Evolutionary conservation across 2,113 vertebrate species (phyloP), one percentile per base, ranked within the genome.

Genomic region (Zapus hudsonius): DNA sequence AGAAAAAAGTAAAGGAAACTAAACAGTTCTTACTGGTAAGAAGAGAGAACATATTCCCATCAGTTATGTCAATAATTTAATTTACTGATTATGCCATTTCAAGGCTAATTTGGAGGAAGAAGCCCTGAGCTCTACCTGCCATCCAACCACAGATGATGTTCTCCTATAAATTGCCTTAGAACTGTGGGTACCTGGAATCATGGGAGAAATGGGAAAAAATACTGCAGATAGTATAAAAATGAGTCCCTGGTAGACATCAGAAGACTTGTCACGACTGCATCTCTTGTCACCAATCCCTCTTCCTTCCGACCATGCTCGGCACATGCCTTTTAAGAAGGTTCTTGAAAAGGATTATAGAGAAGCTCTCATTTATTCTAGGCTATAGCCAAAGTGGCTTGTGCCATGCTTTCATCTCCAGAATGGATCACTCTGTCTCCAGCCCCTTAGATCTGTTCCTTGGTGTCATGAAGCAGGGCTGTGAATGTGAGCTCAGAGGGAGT

Each of bases 121-220:
- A 98, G 98, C 98, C 90, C 96, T 97, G 97, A 98, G 97, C 97
- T 98, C 97, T 98, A 98, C 97, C 98, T 98, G 98, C 98, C 98
- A 98, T 98, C 98, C 98, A 98, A 98, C 97, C 98, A 98, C 98
- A 98, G 99, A 99, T 99, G 99, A 98, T 98, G 97, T 97, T 97
- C 96, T 98, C 97, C 98, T 98, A 97, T 97, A 97, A 98, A 98
- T 98, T 98, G 98, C 98, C 97, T 98, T 97, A 97, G 97, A 98
- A 97, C 97, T 98, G 97, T 97, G 98, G 98, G 97, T 98, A 97
- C 97, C 96, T 97, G 96, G 98, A 98, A 96, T 95, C 78, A 79
- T 93, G 96, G 90, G 94, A 86, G 80, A 96, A 96, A 96, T 92
- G 96, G 87, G 95, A n/a, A 91, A 96, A 96, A 94, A 93, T 89